A percentile compares a stretch with the other conserved stretches of the same genome.
Evolutionary conservation across 2,888 invertebrate genomes (phyloP).

Genomic region (Agrochola macilenta): DNA sequence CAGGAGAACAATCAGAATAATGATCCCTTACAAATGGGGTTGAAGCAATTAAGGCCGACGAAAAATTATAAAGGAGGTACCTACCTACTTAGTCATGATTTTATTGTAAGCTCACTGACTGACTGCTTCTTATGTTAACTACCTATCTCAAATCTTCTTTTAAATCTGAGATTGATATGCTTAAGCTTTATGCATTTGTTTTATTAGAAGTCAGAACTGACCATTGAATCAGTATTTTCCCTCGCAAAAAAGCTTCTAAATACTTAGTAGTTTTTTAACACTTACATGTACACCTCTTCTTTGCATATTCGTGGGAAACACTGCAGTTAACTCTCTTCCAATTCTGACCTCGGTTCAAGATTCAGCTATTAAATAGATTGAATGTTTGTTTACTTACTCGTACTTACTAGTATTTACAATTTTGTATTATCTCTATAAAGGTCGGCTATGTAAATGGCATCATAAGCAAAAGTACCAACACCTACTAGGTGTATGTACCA

Average conservation of each 20-base stretch:
- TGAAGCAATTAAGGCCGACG: conserved; percentile 38
- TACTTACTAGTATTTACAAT: too few relatives aligned
- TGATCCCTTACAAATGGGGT: conserved; percentile 56
- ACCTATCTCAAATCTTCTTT: background rate
- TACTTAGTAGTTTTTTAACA: background rate
- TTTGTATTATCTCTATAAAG: too few relatives aligned
- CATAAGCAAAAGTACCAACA: too few relatives aligned
- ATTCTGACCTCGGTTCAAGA: background rate
- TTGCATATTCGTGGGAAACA: background rate
- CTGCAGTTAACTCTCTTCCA: background rate
- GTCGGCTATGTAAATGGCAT: too few relatives aligned
- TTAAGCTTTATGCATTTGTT: background rate
- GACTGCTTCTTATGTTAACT: conserved; percentile 23
- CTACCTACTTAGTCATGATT: conserved; percentile 1
- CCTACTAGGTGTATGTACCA: too few relatives aligned
- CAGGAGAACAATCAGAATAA: conserved; percentile 50
- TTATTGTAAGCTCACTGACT: conserved; percentile 18
- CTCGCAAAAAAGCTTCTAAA: background rate
- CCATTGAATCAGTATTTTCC: background rate
- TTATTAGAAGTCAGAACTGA: background rate
- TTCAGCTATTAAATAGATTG: too few relatives aligned
- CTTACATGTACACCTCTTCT: background rate
- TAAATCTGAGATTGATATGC: background rate
- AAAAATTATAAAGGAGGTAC: conserved; percentile 21
- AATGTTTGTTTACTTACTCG: too few relatives aligned